Conservation (phyloP, 2,113 vertebrate genomes). For the Psilopsiagon aurifrons region DNA sequence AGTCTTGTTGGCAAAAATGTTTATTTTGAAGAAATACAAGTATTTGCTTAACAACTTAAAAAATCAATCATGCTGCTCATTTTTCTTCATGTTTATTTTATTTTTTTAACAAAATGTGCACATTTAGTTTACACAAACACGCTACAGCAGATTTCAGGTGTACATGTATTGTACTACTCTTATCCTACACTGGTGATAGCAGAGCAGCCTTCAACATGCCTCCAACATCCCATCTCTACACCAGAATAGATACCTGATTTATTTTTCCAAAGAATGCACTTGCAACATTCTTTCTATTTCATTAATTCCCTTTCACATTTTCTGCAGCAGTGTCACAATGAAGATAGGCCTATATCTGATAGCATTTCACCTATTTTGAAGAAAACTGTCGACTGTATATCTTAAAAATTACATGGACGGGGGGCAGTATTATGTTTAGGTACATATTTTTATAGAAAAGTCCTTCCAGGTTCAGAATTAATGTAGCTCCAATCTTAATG, state of each 20-base stretch:
- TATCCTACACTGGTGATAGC: slow-evolving; percentile 81
- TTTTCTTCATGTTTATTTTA: slow-evolving; percentile 67
- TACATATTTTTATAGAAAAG: neutral
- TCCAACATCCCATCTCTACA: slow-evolving; percentile 73
- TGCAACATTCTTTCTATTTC: slow-evolving; percentile 53
- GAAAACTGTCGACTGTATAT: slow-evolving; percentile 25
- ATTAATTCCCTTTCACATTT: slow-evolving; percentile 27
- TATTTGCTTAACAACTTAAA: neutral
- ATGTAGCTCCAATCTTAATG: slow-evolving; percentile 3
- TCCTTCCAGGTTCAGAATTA: neutral
- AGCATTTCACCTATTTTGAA: slow-evolving; percentile 34
- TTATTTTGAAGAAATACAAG: neutral
- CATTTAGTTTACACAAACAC: slow-evolving; percentile 77
- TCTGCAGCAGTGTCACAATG: slow-evolving; percentile 62
- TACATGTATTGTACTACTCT: slow-evolving; percentile 83
- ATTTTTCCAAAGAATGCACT: slow-evolving; percentile 62
- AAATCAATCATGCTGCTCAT: slow-evolving; percentile 47
- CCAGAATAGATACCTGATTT: slow-evolving; percentile 83
- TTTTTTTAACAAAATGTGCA: slow-evolving; percentile 81
- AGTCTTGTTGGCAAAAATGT: neutral
- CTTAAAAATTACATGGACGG: neutral
- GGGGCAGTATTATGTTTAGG: neutral
- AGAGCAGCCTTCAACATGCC: slow-evolving; percentile 72
- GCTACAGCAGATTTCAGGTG: slow-evolving; percentile 76
- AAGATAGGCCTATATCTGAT: slow-evolving; percentile 47